Evolutionary conservation across 1,140 invertebrate species (phyloP).

Genomic region (Euwallacea fornicatus): DNA sequence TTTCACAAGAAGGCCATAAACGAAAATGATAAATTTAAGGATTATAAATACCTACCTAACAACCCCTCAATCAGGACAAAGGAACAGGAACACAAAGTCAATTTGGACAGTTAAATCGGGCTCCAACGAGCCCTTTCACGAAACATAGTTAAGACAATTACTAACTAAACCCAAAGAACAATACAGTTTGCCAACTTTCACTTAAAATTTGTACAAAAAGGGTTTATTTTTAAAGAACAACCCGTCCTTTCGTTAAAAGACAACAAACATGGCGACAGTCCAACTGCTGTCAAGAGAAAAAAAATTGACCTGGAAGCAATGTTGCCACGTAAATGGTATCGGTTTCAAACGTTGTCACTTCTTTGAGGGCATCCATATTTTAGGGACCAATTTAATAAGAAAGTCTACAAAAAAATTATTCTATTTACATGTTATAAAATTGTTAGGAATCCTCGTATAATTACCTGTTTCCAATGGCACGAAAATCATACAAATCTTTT

Average conservation of each 20-base stretch:
- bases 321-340: background rate
- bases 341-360: too few species aligned
- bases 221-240: slow-evolving; percentile 44
- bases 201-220: slow-evolving; percentile 39
- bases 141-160: slow-evolving; percentile 32
- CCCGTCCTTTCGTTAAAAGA: slow-evolving; percentile 60
- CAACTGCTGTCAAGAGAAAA: slow-evolving; percentile 1
- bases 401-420: too few species aligned
- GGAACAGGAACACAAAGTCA: slow-evolving; percentile 16
- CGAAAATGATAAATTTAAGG: slow-evolving; percentile 38
- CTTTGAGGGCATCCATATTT: too few species aligned
- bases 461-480: too few species aligned
- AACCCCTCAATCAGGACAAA: slow-evolving; percentile 34
- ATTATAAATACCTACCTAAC: slow-evolving; percentile 45
- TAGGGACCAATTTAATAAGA: too few species aligned
- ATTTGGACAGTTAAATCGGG: slow-evolving; percentile 7
- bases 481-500: too few species aligned
- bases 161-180: slow-evolving; percentile 17
- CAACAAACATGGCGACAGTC: slow-evolving; percentile 62
- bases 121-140: slow-evolving; percentile 34
- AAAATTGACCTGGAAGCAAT: background rate
- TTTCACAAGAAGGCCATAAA: too few species aligned
- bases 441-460: too few species aligned
- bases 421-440: too few species aligned
- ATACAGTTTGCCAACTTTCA: slow-evolving; percentile 35